Percentiles rank a stretch among this genome's conserved stretches.
Conservation (phyloP, 2,113 vertebrate species). For the Sitta europaea region DNA sequence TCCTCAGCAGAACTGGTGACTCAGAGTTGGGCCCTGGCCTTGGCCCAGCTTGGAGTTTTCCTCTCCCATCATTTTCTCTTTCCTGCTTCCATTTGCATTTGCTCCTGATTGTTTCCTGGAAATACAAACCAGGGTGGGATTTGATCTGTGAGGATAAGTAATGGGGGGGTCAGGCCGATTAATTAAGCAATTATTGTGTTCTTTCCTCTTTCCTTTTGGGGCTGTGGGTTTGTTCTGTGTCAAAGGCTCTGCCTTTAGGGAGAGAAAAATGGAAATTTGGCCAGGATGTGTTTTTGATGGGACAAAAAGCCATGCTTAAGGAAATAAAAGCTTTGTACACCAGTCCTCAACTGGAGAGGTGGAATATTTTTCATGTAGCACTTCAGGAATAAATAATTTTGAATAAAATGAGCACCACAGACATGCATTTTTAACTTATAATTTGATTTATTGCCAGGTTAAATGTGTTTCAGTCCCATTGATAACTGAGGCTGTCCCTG, state of each 20-base stretch:
- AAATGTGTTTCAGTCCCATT: neutral
- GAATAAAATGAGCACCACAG: neutral
- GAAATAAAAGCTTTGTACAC: neutral
- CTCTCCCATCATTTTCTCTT: neutral
- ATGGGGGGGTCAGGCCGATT: neutral
- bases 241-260: neutral
- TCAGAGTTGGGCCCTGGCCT: neutral
- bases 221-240: neutral
- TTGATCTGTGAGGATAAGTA: neutral
- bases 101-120: neutral
- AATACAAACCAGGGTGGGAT: neutral
- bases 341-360: neutral
- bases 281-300: neutral
- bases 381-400: neutral
- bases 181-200: neutral
- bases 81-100: neutral
- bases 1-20: neutral
- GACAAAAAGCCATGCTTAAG: neutral
- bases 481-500: neutral
- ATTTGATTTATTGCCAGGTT: neutral
- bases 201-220: neutral
- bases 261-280: neutral
- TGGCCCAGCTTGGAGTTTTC: neutral
- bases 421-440: neutral
- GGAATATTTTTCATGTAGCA: neutral